These are phyloP conservation scores for Ferdinandea cuprea DNA, from an alignment of 2,888 invertebrate genomes.

Conservation along the genomic window DNA sequence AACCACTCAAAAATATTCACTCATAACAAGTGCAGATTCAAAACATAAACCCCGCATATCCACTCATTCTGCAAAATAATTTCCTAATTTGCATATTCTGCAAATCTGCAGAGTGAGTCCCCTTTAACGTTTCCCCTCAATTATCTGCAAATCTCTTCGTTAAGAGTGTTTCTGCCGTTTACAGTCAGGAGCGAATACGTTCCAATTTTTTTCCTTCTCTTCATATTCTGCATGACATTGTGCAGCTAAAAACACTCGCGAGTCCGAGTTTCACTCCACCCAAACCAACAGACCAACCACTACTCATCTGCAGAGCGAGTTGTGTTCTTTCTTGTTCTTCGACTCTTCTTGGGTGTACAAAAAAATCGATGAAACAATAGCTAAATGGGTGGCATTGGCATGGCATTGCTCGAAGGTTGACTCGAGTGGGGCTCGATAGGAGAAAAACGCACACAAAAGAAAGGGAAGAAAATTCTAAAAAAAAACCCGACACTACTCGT, in stretches of 20 bases:
- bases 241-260: constrained; percentile 15
- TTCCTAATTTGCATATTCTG: not conserved
- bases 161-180: constrained; percentile 9
- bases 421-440: not conserved
- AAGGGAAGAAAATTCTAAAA: constrained; percentile 3
- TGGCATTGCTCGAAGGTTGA: constrained; percentile 64
- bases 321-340: not conserved
- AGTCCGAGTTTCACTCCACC: constrained; percentile 24
- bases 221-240: constrained; percentile 31
- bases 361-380: constrained; percentile 73
- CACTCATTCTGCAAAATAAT: constrained; percentile 15
- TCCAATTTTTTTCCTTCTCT: not conserved
- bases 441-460: not conserved
- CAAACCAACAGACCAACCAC: constrained; percentile 38
- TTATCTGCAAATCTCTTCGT: constrained; percentile 7
- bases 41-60: not conserved
- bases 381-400: constrained; percentile 57
- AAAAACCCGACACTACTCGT: not conserved
- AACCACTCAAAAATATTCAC: constrained; percentile 24
- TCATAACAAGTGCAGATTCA: constrained; percentile 34
- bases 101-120: constrained; percentile 6
- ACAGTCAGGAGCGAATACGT: not conserved
- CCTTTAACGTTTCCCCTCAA: constrained; percentile 37
- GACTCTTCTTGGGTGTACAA: constrained; percentile 53
- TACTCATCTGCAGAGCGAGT: constrained; percentile 51